A percentile compares a stretch with the other conserved stretches of the same genome.
These are phyloP conservation scores for Macrostomum lignano DNA, from an alignment of 1,140 invertebrate species.

Conservation along the genomic window DNA sequence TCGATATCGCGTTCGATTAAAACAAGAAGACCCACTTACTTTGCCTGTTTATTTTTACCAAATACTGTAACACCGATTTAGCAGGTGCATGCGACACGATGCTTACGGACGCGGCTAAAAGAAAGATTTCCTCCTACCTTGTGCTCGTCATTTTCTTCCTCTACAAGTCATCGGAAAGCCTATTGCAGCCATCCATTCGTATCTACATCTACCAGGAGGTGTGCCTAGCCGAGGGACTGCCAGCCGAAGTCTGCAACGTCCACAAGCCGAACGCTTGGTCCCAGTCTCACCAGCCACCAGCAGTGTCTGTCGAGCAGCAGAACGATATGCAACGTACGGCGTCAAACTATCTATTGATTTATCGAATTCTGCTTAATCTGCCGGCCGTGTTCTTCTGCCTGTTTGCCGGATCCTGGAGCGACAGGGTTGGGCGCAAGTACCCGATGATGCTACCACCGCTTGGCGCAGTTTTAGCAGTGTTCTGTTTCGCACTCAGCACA, in stretches of 20 bases:
- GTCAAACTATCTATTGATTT: constrained; percentile 15
- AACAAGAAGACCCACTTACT: too few species aligned
- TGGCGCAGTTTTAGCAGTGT: constrained; percentile 16
- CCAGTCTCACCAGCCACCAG: too few species aligned
- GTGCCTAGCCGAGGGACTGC: too few species aligned
- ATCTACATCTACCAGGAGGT: constrained; percentile 18
- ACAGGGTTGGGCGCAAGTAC: constrained; percentile 19
- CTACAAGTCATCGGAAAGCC: constrained; percentile 21
- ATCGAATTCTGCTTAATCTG: constrained; percentile 19
- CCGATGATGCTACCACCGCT: constrained; percentile 21
- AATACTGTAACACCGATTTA: too few species aligned
- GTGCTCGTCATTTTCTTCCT: constrained; percentile 15
- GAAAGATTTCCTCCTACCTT: too few species aligned
- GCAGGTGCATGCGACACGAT: too few species aligned
- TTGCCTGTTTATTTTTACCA: too few species aligned
- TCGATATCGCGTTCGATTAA: too few species aligned
- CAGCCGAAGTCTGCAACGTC: too few species aligned
- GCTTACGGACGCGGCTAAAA: too few species aligned
- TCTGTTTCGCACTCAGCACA: constrained; percentile 16
- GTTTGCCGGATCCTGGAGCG: constrained; percentile 25
- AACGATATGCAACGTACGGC: constrained; percentile 14
- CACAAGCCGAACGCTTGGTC: too few species aligned
- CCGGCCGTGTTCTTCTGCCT: constrained; percentile 20
- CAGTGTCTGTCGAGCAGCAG: too few species aligned
- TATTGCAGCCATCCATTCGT: constrained; percentile 19